phyloP scores from a whole-genome alignment of 2,888 invertebrate species.

The Cantharis rustica region DNA sequence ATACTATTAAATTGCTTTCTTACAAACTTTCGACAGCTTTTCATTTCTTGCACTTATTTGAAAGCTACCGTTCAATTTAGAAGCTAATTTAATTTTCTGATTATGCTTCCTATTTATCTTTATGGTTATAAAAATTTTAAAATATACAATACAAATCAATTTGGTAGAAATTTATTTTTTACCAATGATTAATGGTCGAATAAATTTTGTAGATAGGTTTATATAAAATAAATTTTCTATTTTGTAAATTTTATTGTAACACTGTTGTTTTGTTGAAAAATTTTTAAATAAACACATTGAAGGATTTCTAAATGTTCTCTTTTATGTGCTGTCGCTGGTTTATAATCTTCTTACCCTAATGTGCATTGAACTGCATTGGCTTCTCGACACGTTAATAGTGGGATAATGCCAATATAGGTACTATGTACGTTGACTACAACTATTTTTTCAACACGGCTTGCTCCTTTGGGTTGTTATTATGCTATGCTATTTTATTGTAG shows the following conservation, averaged over 20 bases:
- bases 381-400: conserved; percentile 22
- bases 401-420: neutral
- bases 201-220: neutral
- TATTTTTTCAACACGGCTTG: conserved; percentile 4
- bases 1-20: conserved; percentile 27
- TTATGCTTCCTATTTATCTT: neutral
- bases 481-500: conserved; percentile 22
- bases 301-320: conserved; percentile 1
- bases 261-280: neutral
- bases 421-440: neutral
- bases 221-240: neutral
- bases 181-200: neutral
- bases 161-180: neutral
- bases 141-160: neutral
- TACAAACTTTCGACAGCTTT: conserved; percentile 20
- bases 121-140: neutral
- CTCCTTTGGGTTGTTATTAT: neutral
- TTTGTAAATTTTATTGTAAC: neutral
- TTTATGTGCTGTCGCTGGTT: neutral
- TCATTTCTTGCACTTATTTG: conserved; percentile 1
- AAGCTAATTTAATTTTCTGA: neutral
- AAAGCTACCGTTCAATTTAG: conserved; percentile 6
- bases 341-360: conserved; percentile 18
- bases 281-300: neutral
- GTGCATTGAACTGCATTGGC: conserved; percentile 20